These are phyloP conservation scores for Apotomis betuletana DNA, from an alignment of 2,888 invertebrate genomes.

Conservation along the genomic window DNA sequence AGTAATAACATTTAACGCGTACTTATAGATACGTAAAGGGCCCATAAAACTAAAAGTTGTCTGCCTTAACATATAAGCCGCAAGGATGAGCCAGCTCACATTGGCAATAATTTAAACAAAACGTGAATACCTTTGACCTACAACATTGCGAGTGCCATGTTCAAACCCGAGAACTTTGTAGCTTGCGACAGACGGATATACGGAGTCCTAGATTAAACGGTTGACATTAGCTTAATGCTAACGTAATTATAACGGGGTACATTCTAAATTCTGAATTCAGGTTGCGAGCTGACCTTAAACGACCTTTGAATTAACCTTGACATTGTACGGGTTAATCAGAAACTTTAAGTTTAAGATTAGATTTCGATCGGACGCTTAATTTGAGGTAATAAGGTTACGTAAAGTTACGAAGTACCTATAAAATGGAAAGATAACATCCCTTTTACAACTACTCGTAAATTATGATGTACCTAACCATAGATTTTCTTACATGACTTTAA, in stretches of 20 bases:
- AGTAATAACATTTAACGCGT: conserved; percentile 20
- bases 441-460: neutral
- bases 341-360: neutral
- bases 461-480: too few species aligned
- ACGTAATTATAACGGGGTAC: conserved; percentile 28
- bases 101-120: conserved; percentile 57
- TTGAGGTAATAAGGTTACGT: too few species aligned
- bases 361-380: neutral
- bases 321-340: neutral
- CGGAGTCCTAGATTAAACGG: conserved; percentile 30
- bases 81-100: conserved; percentile 61
- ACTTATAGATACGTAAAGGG: conserved; percentile 20
- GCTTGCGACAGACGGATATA: conserved; percentile 47
- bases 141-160: conserved; percentile 48
- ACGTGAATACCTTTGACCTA: conserved; percentile 74
- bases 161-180: conserved; percentile 46
- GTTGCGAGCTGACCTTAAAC: conserved; percentile 12
- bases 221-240: conserved; percentile 41
- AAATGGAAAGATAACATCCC: neutral
- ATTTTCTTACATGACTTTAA: neutral
- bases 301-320: conserved; percentile 27
- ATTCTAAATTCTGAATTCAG: conserved; percentile 9
- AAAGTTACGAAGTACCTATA: neutral
- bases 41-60: conserved; percentile 63
- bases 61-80: conserved; percentile 65